These are phyloP conservation scores for Microtus oregoni DNA, from an alignment of 2,113 vertebrate genomes.

Conservation along the genomic window DNA sequence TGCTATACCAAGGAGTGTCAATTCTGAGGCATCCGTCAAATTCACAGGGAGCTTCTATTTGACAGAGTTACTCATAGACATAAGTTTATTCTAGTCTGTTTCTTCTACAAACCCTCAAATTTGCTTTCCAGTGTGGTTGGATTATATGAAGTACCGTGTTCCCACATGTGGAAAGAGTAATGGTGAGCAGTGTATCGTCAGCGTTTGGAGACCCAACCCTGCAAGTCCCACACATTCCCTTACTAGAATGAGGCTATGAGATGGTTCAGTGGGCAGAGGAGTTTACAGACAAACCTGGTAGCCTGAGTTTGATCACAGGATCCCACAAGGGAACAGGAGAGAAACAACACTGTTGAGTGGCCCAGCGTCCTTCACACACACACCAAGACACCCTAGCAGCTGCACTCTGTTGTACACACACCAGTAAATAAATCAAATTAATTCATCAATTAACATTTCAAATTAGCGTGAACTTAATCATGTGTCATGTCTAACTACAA, in stretches of 20 bases:
- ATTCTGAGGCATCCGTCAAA: not conserved
- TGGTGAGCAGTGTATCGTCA: not conserved
- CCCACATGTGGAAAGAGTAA: not conserved
- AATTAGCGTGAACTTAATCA: not conserved
- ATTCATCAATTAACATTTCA: not conserved
- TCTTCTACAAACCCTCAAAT: not conserved
- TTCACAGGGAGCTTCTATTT: not conserved
- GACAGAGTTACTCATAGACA: not conserved
- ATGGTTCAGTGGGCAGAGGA: not conserved
- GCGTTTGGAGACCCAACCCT: not conserved
- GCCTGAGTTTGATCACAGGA: not conserved
- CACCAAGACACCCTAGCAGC: not conserved
- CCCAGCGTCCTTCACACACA: not conserved
- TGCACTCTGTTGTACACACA: not conserved
- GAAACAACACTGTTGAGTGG: not conserved
- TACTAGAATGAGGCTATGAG: not conserved
- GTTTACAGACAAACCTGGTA: not conserved
- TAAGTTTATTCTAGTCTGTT: too few species aligned
- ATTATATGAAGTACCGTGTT: not conserved
- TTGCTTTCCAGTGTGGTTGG: not conserved
- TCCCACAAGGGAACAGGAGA: not conserved
- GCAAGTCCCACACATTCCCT: not conserved
- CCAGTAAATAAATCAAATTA: not conserved
- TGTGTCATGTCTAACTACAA: not conserved
- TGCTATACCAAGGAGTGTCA: not conserved